Percentiles rank a stretch among this genome's conserved stretches.
Evolutionary conservation across 2,888 invertebrate species (phyloP).

Genomic region (Andricus quercusramuli): DNA sequence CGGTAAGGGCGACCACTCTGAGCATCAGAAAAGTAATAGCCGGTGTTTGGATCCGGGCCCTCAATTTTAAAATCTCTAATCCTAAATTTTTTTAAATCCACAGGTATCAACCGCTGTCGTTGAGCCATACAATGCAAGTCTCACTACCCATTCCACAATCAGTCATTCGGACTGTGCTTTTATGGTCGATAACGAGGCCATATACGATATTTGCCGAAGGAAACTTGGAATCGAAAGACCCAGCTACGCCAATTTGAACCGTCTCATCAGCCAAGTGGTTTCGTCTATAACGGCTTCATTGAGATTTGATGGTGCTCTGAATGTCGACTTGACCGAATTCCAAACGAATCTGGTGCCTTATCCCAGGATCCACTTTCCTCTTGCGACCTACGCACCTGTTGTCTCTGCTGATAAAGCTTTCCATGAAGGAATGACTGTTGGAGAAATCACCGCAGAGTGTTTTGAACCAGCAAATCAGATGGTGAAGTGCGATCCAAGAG

Average conservation of each 20-base stretch:
- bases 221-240: slow-evolving; percentile 92
- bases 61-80: background rate
- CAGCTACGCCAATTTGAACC: slow-evolving; percentile 90
- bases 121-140: slow-evolving; percentile 95
- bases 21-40: too few relatives aligned
- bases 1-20: too few relatives aligned
- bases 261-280: slow-evolving; percentile 87
- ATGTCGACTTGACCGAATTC: slow-evolving; percentile 94
- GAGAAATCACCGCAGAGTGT: slow-evolving; percentile 91
- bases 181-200: slow-evolving; percentile 97
- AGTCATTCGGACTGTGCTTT: slow-evolving; percentile 94
- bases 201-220: slow-evolving; percentile 94
- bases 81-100: background rate
- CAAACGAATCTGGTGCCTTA: slow-evolving; percentile 90
- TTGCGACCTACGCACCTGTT: slow-evolving; percentile 87
- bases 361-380: slow-evolving; percentile 84
- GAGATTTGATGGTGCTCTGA: slow-evolving; percentile 84
- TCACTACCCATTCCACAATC: slow-evolving; percentile 95
- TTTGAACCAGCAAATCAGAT: slow-evolving; percentile 95
- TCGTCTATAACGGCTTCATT: slow-evolving; percentile 82
- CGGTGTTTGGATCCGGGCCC: too few relatives aligned
- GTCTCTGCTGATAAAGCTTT: slow-evolving; percentile 87
- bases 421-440: slow-evolving; percentile 88
- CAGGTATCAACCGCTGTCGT: slow-evolving; percentile 95
- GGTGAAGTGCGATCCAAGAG: slow-evolving; percentile 92